Conservation (phyloP, 2,888 invertebrate genomes). For the Himalopsyche anomala region DNA sequence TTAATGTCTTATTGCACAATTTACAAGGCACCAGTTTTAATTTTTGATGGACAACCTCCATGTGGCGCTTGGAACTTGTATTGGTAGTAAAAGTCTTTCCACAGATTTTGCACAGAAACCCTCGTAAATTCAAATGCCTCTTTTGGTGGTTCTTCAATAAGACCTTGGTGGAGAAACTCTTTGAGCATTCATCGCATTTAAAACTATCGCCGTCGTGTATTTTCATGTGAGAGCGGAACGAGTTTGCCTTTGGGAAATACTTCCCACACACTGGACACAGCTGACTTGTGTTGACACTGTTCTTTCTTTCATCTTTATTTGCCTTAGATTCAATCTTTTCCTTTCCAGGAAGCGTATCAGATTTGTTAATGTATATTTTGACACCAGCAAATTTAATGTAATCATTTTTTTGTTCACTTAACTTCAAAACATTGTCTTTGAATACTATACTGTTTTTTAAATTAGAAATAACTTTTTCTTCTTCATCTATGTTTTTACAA, state of each 20-base stretch:
- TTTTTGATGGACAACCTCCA: constrained; percentile 57
- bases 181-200: constrained; percentile 51
- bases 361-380: constrained; percentile 22
- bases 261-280: constrained; percentile 61
- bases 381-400: neutral
- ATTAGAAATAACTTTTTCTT: no score
- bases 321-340: neutral
- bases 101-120: constrained; percentile 60
- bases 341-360: constrained; percentile 6
- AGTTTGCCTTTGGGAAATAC: constrained; percentile 52
- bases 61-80: constrained; percentile 58
- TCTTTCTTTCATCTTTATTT: constrained; percentile 3
- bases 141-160: constrained; percentile 57
- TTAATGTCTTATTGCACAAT: constrained; percentile 56
- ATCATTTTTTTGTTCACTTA: neutral
- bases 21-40: constrained; percentile 56
- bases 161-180: constrained; percentile 53
- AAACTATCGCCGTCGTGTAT: constrained; percentile 47
- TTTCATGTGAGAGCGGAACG: constrained; percentile 56
- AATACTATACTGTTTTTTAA: neutral
- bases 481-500: no score
- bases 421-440: neutral
- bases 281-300: constrained; percentile 31
- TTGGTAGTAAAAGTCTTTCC: constrained; percentile 58
- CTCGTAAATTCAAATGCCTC: constrained; percentile 57